Base-by-base conservation (phyloP, 2,888 invertebrate species). In the Prosopocoilus inquinatus region DNA sequence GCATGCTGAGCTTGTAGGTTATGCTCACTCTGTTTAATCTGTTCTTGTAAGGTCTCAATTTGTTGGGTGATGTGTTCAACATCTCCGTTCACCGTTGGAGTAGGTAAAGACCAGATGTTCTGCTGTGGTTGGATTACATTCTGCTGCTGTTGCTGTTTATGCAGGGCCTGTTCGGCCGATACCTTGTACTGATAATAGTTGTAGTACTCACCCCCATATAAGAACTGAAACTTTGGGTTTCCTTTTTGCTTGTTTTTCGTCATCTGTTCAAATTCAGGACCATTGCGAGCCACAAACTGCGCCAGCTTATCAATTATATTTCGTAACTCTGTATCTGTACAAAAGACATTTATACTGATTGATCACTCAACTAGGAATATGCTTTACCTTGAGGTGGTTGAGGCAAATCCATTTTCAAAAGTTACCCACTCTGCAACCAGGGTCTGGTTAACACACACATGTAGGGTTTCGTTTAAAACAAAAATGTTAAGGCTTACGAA, bases 301-400 rank as follows among this genome's bases (percentile, higher is more conserved):
- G 98, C 98, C 69, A 98, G 82, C 82, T 97, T 97, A 82, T 98
- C 98, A 72, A 99, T 98, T 73, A 97, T 96, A 81, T 95, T 96
- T 74, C 92, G 88, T 71, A 96, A 85, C 76, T 97, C 96, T 72
- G 89, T 90, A 84, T 97, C 97, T 90, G 75, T 62, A 34, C 54
- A 9, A 61, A 63, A 64, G 59, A 64, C 70, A 68, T 68, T 68
- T 67, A 65, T 59, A 60, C 50, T 39, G 9, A 41, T 13, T 44
- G 9, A 28, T 15, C 55, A 53, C 41, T 47, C 43, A 48, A 47
- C 41, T 48, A 47, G 44, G 38, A 9, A 61, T 60, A 61, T 53
- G 61, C 68, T 58, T 67, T 78, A 85, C 86, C 86, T 81, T 82
- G 84, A 60, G 85, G 85, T 53, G 85, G 82, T 70, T 83, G 83